Evolutionary conservation across 2,113 vertebrate genomes (phyloP).

Genomic region (Dipodomys spectabilis): DNA sequence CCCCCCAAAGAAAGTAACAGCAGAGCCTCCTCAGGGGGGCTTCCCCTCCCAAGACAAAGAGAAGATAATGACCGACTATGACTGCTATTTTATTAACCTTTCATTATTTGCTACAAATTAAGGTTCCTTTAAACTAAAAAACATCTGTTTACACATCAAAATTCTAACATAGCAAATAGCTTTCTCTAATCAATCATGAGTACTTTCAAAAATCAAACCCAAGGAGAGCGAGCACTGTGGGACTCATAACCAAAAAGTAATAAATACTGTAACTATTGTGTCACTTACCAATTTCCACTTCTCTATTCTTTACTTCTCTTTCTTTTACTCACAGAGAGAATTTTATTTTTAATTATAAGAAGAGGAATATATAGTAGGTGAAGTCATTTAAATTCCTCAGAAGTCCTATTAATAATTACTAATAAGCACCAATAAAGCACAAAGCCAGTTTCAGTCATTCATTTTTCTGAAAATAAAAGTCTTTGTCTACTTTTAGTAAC

Average conservation of each 20-base stretch:
- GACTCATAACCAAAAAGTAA: neutral
- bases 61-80: too few relatives aligned
- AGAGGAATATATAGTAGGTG: neutral
- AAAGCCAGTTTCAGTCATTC: slow-evolving; percentile 38
- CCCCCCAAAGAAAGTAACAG: too few relatives aligned
- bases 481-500: slow-evolving; percentile 37
- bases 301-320: neutral
- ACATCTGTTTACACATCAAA: slow-evolving; percentile 23
- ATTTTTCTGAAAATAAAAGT: slow-evolving; percentile 44
- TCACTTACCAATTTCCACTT: neutral
- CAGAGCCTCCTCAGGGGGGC: too few relatives aligned
- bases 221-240: neutral
- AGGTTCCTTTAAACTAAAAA: neutral
- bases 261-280: neutral
- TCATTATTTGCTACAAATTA: too few relatives aligned
- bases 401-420: slow-evolving; percentile 11
- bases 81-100: too few relatives aligned
- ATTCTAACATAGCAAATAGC: neutral
- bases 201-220: neutral
- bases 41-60: too few relatives aligned
- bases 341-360: slow-evolving; percentile 8
- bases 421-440: slow-evolving; percentile 39
- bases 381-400: slow-evolving; percentile 12
- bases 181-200: neutral
- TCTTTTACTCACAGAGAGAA: neutral